Percentiles rank a stretch among this genome's conserved stretches.
Evolutionary conservation across 2,113 vertebrate species (phyloP).

Genomic region (Hyla sarda): DNA sequence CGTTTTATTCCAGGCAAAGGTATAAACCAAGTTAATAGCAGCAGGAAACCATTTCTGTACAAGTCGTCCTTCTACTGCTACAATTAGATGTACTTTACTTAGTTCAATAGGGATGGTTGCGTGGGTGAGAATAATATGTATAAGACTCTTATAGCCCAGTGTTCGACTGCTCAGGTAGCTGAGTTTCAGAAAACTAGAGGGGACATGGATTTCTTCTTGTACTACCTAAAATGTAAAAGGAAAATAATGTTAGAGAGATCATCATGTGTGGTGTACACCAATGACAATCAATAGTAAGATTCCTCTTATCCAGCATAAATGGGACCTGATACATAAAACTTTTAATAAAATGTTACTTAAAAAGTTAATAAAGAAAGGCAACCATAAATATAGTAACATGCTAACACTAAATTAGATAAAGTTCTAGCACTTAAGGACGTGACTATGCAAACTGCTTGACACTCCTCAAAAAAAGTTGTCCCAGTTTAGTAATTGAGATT

Average conservation of each 20-base stretch:
- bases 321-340: background rate
- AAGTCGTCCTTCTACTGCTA: slow-evolving; percentile 89
- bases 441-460: too few relatives aligned
- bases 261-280: background rate
- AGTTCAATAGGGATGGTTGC: slow-evolving; percentile 81
- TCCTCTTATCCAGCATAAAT: background rate
- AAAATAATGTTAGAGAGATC: background rate
- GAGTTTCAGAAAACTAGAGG: slow-evolving; percentile 90
- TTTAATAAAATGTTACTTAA: too few relatives aligned
- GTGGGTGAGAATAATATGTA: slow-evolving; percentile 91
- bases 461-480: too few relatives aligned
- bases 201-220: slow-evolving; percentile 91
- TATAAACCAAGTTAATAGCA: slow-evolving; percentile 87
- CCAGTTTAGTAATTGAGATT: too few relatives aligned
- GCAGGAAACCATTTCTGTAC: slow-evolving; percentile 95
- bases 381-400: too few relatives aligned
- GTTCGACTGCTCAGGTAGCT: slow-evolving; percentile 94
- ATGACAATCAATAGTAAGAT: background rate
- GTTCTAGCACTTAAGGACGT: too few relatives aligned
- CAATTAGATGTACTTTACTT: slow-evolving; percentile 90
- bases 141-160: slow-evolving; percentile 89
- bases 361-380: too few relatives aligned
- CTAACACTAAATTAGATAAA: too few relatives aligned
- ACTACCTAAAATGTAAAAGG: slow-evolving; percentile 80
- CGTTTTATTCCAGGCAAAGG: slow-evolving; percentile 96